Evolutionary conservation across 2,888 invertebrate species (phyloP).

Genomic region (Lydus trimaculatus): DNA sequence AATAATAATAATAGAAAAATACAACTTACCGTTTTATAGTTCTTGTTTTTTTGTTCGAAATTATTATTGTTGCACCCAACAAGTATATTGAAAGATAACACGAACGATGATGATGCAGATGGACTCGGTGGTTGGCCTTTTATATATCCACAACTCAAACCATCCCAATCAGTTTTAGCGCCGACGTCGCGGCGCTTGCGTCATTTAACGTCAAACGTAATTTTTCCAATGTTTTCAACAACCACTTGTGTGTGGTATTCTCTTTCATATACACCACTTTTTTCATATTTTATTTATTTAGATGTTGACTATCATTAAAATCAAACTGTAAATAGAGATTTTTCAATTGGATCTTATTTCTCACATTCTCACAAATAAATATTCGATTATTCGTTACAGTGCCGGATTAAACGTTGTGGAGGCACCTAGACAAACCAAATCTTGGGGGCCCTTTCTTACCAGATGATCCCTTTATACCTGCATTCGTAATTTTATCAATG

Average conservation of each 20-base stretch:
- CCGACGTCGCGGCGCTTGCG: constrained; percentile 39
- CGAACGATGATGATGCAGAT: constrained; percentile 30
- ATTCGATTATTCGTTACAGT: too few species aligned
- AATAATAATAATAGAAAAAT: too few species aligned
- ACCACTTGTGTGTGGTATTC: neutral
- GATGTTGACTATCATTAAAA: neutral
- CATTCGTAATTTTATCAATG: too few species aligned
- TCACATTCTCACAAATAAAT: too few species aligned
- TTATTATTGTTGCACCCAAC: constrained; percentile 2
- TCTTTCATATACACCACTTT: neutral
- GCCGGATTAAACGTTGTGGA: too few species aligned
- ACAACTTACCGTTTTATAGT: neutral
- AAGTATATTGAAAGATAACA: constrained; percentile 13
- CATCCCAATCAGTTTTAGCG: constrained; percentile 47
- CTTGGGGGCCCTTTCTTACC: too few species aligned
- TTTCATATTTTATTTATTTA: neutral
- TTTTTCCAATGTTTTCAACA: neutral
- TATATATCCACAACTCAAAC: constrained; percentile 36
- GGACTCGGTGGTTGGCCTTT: constrained; percentile 36
- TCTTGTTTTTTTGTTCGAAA: neutral
- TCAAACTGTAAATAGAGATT: neutral
- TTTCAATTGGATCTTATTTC: too few species aligned
- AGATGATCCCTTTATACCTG: too few species aligned
- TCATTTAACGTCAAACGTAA: constrained; percentile 15
- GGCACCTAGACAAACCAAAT: too few species aligned